Evolutionary conservation across 2,888 invertebrate species (phyloP).

Genomic region (Priocnemis perturbator): DNA sequence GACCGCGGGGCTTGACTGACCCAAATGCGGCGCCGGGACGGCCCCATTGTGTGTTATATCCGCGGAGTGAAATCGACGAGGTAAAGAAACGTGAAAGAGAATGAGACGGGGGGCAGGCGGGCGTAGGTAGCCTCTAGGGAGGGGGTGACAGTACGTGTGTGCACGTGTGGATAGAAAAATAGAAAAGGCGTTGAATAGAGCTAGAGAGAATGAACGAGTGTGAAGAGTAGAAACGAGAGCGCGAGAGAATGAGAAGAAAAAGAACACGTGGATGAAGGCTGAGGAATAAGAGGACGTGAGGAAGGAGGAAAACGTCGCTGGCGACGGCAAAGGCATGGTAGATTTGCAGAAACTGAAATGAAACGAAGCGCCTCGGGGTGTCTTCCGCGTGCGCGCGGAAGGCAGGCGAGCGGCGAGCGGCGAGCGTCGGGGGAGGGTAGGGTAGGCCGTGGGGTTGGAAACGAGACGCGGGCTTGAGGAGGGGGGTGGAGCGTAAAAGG

Average conservation of each 20-base stretch:
- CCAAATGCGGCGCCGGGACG: constrained; percentile 11
- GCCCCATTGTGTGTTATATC: constrained; percentile 18
- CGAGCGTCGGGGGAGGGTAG: constrained; percentile 21
- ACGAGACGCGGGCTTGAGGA: constrained; percentile 10
- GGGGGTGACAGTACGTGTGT: not conserved
- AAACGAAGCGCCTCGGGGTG: constrained; percentile 70
- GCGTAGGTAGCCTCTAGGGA: constrained; percentile 7
- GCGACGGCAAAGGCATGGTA: constrained; percentile 9
- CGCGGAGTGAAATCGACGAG: constrained; percentile 15
- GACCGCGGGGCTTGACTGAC: constrained; percentile 12
- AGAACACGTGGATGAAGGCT: constrained; percentile 16
- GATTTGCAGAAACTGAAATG: constrained; percentile 67
- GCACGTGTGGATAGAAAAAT: not conserved
- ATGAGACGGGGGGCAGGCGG: constrained; percentile 26
- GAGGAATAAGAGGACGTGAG: not conserved
- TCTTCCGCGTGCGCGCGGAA: constrained; percentile 23
- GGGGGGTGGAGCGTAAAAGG: not conserved
- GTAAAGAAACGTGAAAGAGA: constrained; percentile 18
- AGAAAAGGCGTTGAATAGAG: constrained; percentile 8
- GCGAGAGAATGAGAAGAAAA: constrained; percentile 25
- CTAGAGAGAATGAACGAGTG: constrained; percentile 21
- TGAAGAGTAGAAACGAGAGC: constrained; percentile 30
- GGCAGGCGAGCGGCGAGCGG: constrained; percentile 30
- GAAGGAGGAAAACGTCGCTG: constrained; percentile 8
- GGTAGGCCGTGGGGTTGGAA: constrained; percentile 16